Base-by-base conservation (phyloP, 2,797 vertebrate species). In the Sus cebifrons region DNA sequence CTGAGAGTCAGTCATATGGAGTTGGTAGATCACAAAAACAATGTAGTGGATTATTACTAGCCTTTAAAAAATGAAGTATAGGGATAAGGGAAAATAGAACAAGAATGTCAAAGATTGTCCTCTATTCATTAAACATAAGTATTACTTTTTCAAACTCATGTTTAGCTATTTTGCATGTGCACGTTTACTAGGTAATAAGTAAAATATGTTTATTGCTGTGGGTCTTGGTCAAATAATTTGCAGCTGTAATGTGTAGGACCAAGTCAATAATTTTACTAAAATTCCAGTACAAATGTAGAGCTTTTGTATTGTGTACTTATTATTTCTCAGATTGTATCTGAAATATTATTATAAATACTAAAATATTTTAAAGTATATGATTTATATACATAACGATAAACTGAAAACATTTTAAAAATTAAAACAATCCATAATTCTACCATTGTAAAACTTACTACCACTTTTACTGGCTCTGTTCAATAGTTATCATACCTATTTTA, bases 91-190 rank as follows among this genome's bases (percentile, higher is more conserved):
- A 89, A 85, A 85, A 32, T 11, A 62, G 11, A 95, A 75, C 56
- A 9, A 93, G 95, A 89, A 68, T 54, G 68, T 85, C 44, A 86
- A 86, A 91, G 27, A 2, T 62, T 16, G 74, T 81, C n/a, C 7
- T 27, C 27, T 93, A 2, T 60, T 4, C 14, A 70, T 56, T 52
- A 49, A 67, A 10, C 5, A 1, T 25, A 83, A 70, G 9, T 36
- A 21, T 12, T 56, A 25, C 21, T 29, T 44, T 74, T 27, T 58
- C 58, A 90, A 86, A 21, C 27, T 49, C 14, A 2, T 17, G 6
- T 74, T 73, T 65, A 86, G 11, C 36, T 81, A 2, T 17, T 87
- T 86, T 56, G 13, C 8, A 3, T 6, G 17, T 67, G 4, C 3
- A 25, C 13, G 18, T 16, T 21, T 84, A 49, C 27, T 49, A 29